Percentiles rank a stretch among this genome's conserved stretches.
phyloP scores from a whole-genome alignment of 2,113 vertebrate species.

The Esox niger region DNA sequence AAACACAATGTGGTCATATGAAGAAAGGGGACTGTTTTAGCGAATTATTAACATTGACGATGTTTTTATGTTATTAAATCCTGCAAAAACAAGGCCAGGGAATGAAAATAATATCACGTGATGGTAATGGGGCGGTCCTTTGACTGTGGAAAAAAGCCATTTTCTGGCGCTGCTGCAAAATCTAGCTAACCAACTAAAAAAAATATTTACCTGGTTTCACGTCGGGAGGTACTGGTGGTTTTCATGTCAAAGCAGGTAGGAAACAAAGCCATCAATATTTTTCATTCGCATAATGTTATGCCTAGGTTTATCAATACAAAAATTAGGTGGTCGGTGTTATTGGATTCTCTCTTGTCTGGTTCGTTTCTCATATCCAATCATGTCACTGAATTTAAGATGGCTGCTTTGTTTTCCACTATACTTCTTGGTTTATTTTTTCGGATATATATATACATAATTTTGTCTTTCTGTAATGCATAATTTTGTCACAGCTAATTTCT shows the following conservation, averaged over 20 bases:
- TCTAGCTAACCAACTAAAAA: constrained; percentile 53
- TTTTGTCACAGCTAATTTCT: constrained; percentile 51
- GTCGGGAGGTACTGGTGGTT: constrained; percentile 39
- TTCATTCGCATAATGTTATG: constrained; percentile 29
- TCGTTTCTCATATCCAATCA: constrained; percentile 58
- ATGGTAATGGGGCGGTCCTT: constrained; percentile 76
- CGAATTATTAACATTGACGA: too few relatives aligned
- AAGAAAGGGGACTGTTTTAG: background rate
- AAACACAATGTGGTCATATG: too few relatives aligned
- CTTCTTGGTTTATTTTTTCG: constrained; percentile 22
- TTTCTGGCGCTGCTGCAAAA: constrained; percentile 76
- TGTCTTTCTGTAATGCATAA: constrained; percentile 14
- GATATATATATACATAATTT: constrained; percentile 5
- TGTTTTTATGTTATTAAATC: background rate
- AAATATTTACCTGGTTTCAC: constrained; percentile 51
- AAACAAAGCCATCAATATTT: constrained; percentile 28
- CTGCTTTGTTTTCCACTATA: constrained; percentile 72
- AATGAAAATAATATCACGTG: constrained; percentile 76
- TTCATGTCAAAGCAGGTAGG: constrained; percentile 68
- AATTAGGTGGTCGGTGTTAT: constrained; percentile 55
- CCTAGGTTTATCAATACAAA: constrained; percentile 35
- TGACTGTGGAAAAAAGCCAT: constrained; percentile 72
- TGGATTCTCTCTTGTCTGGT: constrained; percentile 66
- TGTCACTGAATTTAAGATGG: constrained; percentile 77
- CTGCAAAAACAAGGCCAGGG: constrained; percentile 31